These are phyloP conservation scores for Otus sunia DNA, from an alignment of 2,113 vertebrate species.

Conservation along the genomic window DNA sequence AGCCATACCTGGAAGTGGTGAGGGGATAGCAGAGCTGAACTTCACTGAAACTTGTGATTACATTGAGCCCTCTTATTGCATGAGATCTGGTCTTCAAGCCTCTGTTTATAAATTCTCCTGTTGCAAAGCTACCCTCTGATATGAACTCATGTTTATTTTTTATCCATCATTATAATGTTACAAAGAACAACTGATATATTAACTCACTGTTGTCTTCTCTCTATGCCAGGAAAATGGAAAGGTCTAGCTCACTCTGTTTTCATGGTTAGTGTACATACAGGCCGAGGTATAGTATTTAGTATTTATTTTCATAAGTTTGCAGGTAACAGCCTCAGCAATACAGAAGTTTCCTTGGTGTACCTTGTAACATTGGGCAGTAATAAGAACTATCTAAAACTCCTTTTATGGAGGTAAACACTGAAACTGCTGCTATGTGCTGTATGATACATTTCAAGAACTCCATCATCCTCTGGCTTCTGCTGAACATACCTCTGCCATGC, in stretches of 20 bases:
- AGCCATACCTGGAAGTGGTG: not conserved
- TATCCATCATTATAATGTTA: not conserved
- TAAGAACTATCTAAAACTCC: not conserved
- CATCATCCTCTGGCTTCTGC: not conserved
- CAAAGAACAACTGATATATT: not conserved
- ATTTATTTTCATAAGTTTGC: not conserved
- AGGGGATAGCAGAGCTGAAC: not conserved
- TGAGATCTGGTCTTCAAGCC: not conserved
- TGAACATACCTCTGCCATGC: not conserved
- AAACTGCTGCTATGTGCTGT: not conserved
- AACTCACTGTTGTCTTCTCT: not conserved
- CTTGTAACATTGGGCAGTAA: not conserved
- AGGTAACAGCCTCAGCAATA: not conserved
- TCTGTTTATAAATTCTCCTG: not conserved
- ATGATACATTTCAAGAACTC: not conserved
- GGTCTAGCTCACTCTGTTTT: not conserved
- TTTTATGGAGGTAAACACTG: not conserved
- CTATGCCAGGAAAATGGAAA: not conserved
- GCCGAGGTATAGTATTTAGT: not conserved
- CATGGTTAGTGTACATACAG: not conserved
- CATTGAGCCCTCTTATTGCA: not conserved
- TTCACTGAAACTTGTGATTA: not conserved
- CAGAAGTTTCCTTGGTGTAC: not conserved
- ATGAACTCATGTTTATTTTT: not conserved
- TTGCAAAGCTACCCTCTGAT: not conserved